phyloP scores from a whole-genome alignment of 2,888 invertebrate species.

The Lithophane socia region DNA sequence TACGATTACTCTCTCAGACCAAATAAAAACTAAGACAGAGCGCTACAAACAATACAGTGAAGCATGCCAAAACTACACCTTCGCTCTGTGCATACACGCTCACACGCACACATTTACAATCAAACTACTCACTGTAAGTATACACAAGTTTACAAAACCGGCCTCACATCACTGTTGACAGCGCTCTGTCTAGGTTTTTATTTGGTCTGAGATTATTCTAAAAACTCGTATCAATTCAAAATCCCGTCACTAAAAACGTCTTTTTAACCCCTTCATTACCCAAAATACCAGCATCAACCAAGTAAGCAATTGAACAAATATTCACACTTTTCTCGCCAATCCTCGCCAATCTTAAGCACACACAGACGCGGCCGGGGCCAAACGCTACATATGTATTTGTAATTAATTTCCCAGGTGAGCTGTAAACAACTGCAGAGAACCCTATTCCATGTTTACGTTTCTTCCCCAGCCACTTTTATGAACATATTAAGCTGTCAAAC shows the following conservation, averaged over 20 bases:
- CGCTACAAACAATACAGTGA: too few species aligned
- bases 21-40: too few species aligned
- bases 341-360: constrained; percentile 48
- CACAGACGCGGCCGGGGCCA: constrained; percentile 37
- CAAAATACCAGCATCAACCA: constrained; percentile 1
- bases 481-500: constrained; percentile 72
- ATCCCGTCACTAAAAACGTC: neutral
- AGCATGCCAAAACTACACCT: too few species aligned
- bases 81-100: too few species aligned
- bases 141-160: too few species aligned
- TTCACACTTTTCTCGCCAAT: constrained; percentile 56
- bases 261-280: constrained; percentile 12
- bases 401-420: constrained; percentile 83
- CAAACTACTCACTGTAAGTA: too few species aligned
- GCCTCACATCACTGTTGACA: too few species aligned
- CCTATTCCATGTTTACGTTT: constrained; percentile 74
- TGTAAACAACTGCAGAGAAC: constrained; percentile 78
- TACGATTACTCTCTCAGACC: too few species aligned
- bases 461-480: constrained; percentile 73
- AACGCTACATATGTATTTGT: constrained; percentile 74
- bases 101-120: too few species aligned
- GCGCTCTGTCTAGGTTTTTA: too few species aligned
- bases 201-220: neutral
- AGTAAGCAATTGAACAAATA: constrained; percentile 51
- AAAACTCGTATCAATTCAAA: neutral